Evolutionary conservation across 2,797 vertebrate species (phyloP).

Genomic region (Microchirus variegatus): DNA sequence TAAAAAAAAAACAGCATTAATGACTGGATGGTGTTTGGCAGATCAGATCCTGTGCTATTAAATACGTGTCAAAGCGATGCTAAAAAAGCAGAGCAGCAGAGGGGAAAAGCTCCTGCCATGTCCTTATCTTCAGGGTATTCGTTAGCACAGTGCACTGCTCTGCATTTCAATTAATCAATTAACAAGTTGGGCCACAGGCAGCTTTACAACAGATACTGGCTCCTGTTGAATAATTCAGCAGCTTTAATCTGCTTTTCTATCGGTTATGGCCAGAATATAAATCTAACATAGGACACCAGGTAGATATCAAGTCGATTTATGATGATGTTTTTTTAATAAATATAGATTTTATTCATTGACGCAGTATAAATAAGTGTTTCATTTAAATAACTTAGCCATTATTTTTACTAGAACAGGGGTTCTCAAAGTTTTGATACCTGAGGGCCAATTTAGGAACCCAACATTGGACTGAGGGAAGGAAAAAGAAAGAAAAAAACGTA

Average conservation of each 20-base stretch:
- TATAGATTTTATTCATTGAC: no score
- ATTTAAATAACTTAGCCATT: no score
- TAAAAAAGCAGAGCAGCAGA: conserved; percentile 65
- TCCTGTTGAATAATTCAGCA: conserved; percentile 68
- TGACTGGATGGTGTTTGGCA: neutral
- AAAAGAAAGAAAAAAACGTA: no score
- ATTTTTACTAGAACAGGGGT: no score
- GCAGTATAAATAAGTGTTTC: no score
- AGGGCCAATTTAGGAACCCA: no score
- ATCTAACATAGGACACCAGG: conserved; percentile 1
- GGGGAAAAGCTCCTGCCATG: conserved; percentile 59
- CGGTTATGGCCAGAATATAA: conserved; percentile 32
- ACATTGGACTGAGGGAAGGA: no score
- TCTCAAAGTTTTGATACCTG: no score
- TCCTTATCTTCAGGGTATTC: conserved; percentile 71
- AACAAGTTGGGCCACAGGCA: conserved; percentile 65
- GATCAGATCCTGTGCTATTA: conserved; percentile 61
- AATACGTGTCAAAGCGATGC: conserved; percentile 64
- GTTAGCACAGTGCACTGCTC: conserved; percentile 56
- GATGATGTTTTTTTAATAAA: no score
- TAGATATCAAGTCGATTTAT: neutral
- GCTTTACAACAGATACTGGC: conserved; percentile 52
- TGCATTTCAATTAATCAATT: conserved; percentile 80
- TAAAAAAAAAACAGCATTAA: neutral
- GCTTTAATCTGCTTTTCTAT: conserved; percentile 62